Percentiles rank a stretch among this genome's conserved stretches.
Conservation (phyloP, 2,113 vertebrate species). For the Aegotheles bennettii region DNA sequence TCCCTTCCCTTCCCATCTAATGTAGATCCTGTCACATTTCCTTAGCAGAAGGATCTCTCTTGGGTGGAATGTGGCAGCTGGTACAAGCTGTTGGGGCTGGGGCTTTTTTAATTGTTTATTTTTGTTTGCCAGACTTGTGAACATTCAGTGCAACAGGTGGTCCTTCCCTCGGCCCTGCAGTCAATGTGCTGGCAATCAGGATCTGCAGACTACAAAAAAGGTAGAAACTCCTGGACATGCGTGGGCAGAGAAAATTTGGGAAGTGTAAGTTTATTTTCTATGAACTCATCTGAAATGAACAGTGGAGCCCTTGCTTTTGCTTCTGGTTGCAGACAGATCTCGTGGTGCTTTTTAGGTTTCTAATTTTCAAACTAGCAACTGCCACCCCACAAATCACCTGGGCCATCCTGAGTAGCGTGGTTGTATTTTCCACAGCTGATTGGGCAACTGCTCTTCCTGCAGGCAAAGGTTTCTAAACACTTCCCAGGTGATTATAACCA, state of each 20-base stretch:
- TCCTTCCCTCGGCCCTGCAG: background rate
- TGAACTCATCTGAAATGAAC: background rate
- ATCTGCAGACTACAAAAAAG: background rate
- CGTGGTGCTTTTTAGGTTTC: background rate
- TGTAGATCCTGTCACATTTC: background rate
- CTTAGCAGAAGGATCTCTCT: conserved; percentile 29
- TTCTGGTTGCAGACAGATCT: background rate
- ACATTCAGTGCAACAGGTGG: conserved; percentile 33
- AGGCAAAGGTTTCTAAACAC: background rate
- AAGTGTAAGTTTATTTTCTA: too few species aligned
- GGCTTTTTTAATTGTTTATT: background rate
- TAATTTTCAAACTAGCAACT: background rate
- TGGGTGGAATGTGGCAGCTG: conserved; percentile 48
- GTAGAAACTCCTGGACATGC: background rate
- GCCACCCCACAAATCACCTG: background rate
- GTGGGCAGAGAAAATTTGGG: background rate
- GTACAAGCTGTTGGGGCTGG: conserved; percentile 22
- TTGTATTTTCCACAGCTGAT: background rate
- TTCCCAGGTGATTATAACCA: background rate
- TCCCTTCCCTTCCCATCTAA: background rate
- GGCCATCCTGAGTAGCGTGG: background rate
- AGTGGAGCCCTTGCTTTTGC: background rate
- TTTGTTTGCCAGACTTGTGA: conserved; percentile 36
- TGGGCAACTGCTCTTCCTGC: background rate
- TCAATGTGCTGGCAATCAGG: background rate